phyloP scores from a whole-genome alignment of 2,113 vertebrate genomes.

The Actenoides hombroni region DNA sequence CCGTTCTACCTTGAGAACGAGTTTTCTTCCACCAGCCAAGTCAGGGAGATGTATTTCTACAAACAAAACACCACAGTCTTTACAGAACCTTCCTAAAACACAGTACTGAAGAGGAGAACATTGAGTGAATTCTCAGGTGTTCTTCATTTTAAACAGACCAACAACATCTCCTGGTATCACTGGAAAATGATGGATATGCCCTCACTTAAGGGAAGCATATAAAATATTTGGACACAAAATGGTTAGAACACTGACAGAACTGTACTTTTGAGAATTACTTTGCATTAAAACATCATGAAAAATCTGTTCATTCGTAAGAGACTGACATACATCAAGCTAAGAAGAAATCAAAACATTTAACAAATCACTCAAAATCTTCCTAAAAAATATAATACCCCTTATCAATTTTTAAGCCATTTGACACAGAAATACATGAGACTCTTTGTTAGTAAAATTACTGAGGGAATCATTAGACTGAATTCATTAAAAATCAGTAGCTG shows the following conservation, averaged over 20 bases:
- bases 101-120: background rate
- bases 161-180: background rate
- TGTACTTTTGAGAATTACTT: background rate
- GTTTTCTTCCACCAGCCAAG: background rate
- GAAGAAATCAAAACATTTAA: background rate
- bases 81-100: background rate
- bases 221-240: background rate
- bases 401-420: background rate
- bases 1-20: background rate
- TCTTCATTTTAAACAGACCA: background rate
- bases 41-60: background rate
- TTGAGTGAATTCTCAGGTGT: background rate
- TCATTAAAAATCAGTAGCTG: conserved; percentile 3
- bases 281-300: background rate
- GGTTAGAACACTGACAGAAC: background rate
- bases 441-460: conserved; percentile 9
- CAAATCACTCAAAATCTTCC: background rate
- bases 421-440: background rate
- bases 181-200: background rate
- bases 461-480: background rate
- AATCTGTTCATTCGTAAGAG: background rate
- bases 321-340: background rate
- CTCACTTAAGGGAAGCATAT: background rate
- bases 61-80: background rate
- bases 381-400: background rate